Base-by-base conservation (phyloP, 2,888 invertebrate genomes). In the Perithous albicinctus region DNA sequence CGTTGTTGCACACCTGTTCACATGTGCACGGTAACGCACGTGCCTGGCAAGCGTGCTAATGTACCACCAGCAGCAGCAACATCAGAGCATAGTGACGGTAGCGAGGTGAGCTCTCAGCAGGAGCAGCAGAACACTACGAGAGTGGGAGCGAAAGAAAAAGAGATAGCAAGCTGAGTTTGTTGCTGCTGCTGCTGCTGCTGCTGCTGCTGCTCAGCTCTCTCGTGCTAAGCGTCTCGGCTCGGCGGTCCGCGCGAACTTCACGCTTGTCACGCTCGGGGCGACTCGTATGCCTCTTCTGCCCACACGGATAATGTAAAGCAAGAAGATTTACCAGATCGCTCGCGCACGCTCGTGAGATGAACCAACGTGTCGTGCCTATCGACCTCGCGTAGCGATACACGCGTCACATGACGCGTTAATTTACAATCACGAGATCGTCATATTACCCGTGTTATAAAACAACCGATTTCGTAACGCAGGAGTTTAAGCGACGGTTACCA, bases 261-360 rank as follows among this genome's bases (percentile, higher is more conserved):
- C 89, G 89, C 87, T 87, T 88, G 88, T 89, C 88, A 86, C 84
- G 88, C 84, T 73, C 77, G 81, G 77, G 84, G 79, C 73, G 56
- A 76, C 83, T 79, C 83, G 86, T 59, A 38, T 59, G 35, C 59
- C 43, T 73, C 48, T 63, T 51, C 66, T 32, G 64, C 77, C 77
- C 63, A 69, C 69, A 69, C 38, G 69, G 61, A 77, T 63, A 51
- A 69, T 69, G 51, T 63, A 46, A 69, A 41, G 41, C 61, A 26
- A 61, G 59, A 48, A 51, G 59, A 77, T 63, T 61, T 59, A 51
- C 61, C 67, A 35, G 35, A 69, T 46, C 48, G 48, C 26, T 26
- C 23, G 67, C 43, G 41, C 66, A 29, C 35, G 69, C 43, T 41
- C 41, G 43, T 38, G 76, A 46, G 56, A 56, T 48, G 32, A 67